Percentiles rank a stretch among this genome's conserved stretches.
Evolutionary conservation across 37 sponge, comb jelly and placozoan species (phyloP).

Genomic region (Crambe crambe): DNA sequence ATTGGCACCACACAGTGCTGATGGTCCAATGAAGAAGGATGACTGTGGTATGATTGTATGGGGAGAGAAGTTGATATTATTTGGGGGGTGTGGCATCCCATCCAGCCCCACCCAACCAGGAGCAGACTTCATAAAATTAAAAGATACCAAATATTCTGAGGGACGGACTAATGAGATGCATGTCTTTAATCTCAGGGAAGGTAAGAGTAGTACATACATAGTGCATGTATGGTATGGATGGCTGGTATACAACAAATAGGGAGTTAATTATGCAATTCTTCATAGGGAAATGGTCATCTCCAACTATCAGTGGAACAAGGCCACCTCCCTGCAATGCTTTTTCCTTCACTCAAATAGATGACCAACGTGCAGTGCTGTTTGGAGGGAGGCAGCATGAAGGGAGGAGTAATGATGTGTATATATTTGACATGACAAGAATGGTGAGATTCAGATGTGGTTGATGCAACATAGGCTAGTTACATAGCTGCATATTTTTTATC

Average conservation of each 20-base stretch:
- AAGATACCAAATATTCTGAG: too few relatives aligned
- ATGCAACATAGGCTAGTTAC: not conserved
- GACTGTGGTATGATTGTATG: not conserved
- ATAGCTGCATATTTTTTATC: not conserved
- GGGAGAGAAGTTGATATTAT: not conserved
- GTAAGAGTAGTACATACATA: too few relatives aligned
- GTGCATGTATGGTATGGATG: too few relatives aligned
- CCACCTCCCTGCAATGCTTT: constrained; percentile 65
- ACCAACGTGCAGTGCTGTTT: constrained; percentile 15
- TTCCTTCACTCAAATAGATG: constrained; percentile 36
- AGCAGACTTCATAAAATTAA: too few relatives aligned
- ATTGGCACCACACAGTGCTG: not conserved
- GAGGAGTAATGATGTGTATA: not conserved
- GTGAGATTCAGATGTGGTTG: not conserved
- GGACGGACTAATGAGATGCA: not conserved
- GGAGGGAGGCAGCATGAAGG: not conserved
- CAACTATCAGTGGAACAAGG: constrained; percentile 32
- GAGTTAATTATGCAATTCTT: too few relatives aligned
- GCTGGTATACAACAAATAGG: too few relatives aligned
- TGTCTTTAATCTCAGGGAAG: not conserved
- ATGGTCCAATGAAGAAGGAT: not conserved
- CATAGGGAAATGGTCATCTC: constrained; percentile 29
- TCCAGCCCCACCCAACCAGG: too few relatives aligned
- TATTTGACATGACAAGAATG: not conserved
- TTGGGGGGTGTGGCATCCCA: not conserved